phyloP scores from a whole-genome alignment of 2,888 invertebrate genomes.

The Conus canariensis region DNA sequence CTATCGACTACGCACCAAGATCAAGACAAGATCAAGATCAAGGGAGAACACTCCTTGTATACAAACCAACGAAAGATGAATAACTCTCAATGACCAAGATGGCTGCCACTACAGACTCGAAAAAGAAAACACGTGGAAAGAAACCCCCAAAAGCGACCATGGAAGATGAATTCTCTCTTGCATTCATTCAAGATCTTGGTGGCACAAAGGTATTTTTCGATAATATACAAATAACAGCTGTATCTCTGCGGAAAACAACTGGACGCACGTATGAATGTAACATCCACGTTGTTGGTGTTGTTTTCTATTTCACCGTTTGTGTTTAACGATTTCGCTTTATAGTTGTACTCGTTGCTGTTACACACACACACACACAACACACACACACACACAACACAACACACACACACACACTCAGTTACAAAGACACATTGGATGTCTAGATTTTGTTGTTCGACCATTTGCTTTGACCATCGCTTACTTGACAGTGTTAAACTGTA shows the following conservation, averaged over 20 bases:
- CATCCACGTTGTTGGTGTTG: too few relatives aligned
- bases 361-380: background rate
- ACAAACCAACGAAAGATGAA: background rate
- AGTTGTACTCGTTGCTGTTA: background rate
- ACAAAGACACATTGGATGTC: background rate
- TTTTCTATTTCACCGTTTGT: background rate
- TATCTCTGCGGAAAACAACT: background rate
- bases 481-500: too few relatives aligned
- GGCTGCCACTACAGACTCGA: background rate
- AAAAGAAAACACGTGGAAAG: slow-evolving; percentile 44
- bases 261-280: too few relatives aligned
- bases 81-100: slow-evolving; percentile 30
- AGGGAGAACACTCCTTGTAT: too few relatives aligned
- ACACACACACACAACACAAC: too few relatives aligned
- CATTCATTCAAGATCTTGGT: slow-evolving; percentile 49
- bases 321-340: background rate
- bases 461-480: too few relatives aligned
- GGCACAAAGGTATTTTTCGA: slow-evolving; percentile 49
- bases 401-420: background rate
- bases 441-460: too few relatives aligned
- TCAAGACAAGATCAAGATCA: too few relatives aligned
- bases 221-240: too few relatives aligned
- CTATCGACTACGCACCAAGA: too few relatives aligned
- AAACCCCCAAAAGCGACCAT: background rate
- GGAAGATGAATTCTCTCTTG: slow-evolving; percentile 36